Conservation (phyloP, 2,888 invertebrate genomes). For the Malachius bipustulatus region DNA sequence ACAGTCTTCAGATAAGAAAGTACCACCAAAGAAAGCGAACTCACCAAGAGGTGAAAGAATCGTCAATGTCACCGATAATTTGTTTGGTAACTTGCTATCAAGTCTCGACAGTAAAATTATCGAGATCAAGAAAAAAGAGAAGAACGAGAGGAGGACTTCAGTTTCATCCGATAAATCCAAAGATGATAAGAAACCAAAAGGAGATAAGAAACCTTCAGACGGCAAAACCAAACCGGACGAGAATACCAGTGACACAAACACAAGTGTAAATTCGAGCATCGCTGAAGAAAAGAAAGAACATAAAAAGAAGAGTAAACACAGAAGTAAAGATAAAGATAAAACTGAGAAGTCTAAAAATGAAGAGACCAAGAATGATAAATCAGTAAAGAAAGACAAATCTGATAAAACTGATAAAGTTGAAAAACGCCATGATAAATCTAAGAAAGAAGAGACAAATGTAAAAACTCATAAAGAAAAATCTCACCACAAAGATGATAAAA, state of each 20-base stretch:
- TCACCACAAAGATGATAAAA: neutral
- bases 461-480: neutral
- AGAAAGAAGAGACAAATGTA: slow-evolving; percentile 16
- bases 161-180: slow-evolving; percentile 8
- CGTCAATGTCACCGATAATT: neutral
- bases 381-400: too few relatives aligned
- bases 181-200: neutral
- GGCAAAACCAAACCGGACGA: too few relatives aligned
- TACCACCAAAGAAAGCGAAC: neutral
- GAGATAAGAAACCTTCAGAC: too few relatives aligned
- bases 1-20: too few relatives aligned
- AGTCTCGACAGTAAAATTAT: slow-evolving; percentile 3
- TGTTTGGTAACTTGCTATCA: neutral
- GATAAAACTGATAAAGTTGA: too few relatives aligned
- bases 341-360: too few relatives aligned
- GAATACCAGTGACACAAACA: too few relatives aligned
- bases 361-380: slow-evolving; percentile 4
- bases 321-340: slow-evolving; percentile 12
- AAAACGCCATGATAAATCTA: too few relatives aligned
- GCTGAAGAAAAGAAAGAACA: slow-evolving; percentile 10
- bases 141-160: slow-evolving; percentile 10
- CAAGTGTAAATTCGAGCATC: slow-evolving; percentile 4
- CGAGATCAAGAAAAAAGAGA: slow-evolving; percentile 7
- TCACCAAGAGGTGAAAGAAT: slow-evolving; percentile 1
- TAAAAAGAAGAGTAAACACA: slow-evolving; percentile 9